Evolutionary conservation across 1,140 invertebrate genomes (phyloP), one percentile per base, ranked within the genome.

Genomic region (Phenacoccus solenopsis): DNA sequence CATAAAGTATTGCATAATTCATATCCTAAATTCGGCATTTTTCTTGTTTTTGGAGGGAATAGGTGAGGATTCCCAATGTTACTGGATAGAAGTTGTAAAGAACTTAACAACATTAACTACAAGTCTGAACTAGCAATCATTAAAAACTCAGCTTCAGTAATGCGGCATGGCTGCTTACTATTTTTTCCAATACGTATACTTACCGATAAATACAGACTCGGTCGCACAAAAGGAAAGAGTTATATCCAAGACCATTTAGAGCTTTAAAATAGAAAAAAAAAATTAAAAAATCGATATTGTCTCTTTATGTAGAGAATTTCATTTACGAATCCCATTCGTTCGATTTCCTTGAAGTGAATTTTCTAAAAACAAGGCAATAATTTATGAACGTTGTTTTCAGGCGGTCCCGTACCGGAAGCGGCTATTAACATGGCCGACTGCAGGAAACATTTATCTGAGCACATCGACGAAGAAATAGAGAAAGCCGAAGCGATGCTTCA

Each of bases 391-490:
- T 49, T 64, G 21, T 59, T 59, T 59, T 28, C 67, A 49, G 38
- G 25, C 28, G 72, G 84, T 71, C 90, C 90, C 16, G 84, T 89
- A 78, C 89, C 90, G 0, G 90, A 92, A 79, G 88, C 88, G 12
- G 84, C 88, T 1, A 92, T 93, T 70, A 88, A 92, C 79, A 84
- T 86, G 28, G 79, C 83, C 38, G 89, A 90, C 76, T 93, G 91
- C 77, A 84, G 89, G 70, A 81, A 88, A 72, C 85, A 88, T 75
- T 80, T 94, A 21, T 79, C 93, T 64, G 85, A 89, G 27, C 90
- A 93, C 75, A 85, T 94, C 32, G 84, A 87, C 73, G 82, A 88
- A 74, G 86, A 86, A 75, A 88, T 92, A 76, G 82, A 83, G 70
- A 82, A 88, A 71, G 82, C 93, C 25, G 85, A 90, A 73, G 81